Evolutionary conservation across 2,888 invertebrate species (phyloP), one percentile per base, ranked within the genome.

Genomic region (Pristionchus arcanus): DNA sequence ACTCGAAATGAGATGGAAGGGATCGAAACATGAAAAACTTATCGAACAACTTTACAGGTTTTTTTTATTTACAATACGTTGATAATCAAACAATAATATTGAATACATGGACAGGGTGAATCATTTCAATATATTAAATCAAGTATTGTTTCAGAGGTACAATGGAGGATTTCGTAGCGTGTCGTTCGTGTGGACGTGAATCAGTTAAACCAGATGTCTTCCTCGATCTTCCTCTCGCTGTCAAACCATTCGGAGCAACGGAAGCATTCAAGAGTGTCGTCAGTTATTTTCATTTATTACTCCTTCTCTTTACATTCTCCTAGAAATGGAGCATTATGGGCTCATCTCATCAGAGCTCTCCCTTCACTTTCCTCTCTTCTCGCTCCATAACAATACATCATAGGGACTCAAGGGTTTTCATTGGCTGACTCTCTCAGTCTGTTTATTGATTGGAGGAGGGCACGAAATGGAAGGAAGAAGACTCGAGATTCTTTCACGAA

Each of bases 101-200:
- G n/a, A 49, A 19, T 49, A 9, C 42, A 49, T 49, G 42, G 0
- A 11, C 42, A 49, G 11, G 4, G 9, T 7, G 4, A 7, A 49
- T 49, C 42, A 49, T 49, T 49, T 3, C 0, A n/a, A 28, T 53
- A 11, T 74, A 13, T 2, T 11, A 37, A 31, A 74, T 16, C 34
- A 31, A n/a, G 15, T 81, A 53, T 84, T 74, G 49, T 63, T 92
- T 86, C 95, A 96, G 94, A 95, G 94, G 96, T 74, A 97, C 97
- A 95, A 97, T 97, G 97, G 97, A 97, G 93, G 98, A 98, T 96
- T 98, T 97, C 95, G 97, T 98, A 19, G 97, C 97, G 95, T 98
- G 98, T 95, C 96, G 97, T 91, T 94, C 96, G 95, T 98, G 98
- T 96, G 96, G 97, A 66, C 97, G 97, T 81, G 97, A 97, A 95